These are phyloP conservation scores for Xylota sylvarum DNA, from an alignment of 2,888 invertebrate species.

Conservation along the genomic window DNA sequence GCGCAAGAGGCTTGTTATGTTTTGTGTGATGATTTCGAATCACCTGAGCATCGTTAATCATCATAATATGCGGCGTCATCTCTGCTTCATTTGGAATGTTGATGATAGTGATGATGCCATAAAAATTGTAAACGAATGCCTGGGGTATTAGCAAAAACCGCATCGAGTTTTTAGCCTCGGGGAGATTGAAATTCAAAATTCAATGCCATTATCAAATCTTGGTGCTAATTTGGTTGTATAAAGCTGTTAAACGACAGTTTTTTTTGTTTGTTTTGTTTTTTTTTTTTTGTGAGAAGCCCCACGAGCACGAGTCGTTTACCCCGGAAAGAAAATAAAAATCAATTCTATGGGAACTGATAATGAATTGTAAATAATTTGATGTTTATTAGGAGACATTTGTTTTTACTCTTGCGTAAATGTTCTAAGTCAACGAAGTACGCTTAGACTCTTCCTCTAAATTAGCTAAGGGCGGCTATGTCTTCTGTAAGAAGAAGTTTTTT, in stretches of 20 bases:
- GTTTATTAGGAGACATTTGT: conserved; percentile 1
- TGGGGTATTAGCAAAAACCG: neutral
- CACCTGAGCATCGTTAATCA: conserved; percentile 23
- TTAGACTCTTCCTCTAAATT: neutral
- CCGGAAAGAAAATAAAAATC: conserved; percentile 35
- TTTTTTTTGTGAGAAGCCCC: neutral
- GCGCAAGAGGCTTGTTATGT: conserved; percentile 31
- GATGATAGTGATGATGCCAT: neutral
- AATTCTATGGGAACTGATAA: conserved; percentile 2
- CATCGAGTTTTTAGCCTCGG: conserved; percentile 12
- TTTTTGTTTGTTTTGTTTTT: neutral
- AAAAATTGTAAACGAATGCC: neutral
- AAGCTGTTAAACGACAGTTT: conserved; percentile 18
- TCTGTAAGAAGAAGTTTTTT: no score
- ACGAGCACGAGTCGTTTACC: conserved; percentile 36
- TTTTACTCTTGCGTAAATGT: neutral
- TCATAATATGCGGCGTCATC: neutral
- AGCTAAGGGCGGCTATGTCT: neutral
- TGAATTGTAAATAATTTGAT: conserved; percentile 6
- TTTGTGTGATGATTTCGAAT: conserved; percentile 18
- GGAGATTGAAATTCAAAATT: conserved; percentile 4
- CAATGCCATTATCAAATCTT: conserved; percentile 25
- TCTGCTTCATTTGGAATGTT: neutral
- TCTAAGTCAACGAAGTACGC: neutral
- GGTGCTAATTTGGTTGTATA: conserved; percentile 17